Conservation (phyloP, 1,140 invertebrate species). For the Drosophila hydei region DNA sequence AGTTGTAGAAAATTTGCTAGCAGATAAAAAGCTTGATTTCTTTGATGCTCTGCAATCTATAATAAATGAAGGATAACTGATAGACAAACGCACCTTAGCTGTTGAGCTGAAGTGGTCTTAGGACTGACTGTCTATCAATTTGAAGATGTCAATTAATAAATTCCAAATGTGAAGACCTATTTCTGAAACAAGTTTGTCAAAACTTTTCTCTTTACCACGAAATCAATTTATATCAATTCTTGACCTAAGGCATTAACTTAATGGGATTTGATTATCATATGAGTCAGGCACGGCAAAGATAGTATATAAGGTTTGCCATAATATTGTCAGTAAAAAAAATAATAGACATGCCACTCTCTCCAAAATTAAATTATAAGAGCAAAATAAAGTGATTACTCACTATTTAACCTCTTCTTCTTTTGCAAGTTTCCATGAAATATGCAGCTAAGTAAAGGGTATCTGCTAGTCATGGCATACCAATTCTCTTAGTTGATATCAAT, state of each 20-base stretch:
- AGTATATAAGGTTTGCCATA: too few relatives aligned
- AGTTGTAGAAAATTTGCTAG: constrained; percentile 28
- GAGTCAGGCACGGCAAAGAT: too few relatives aligned
- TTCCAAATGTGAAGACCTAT: not conserved
- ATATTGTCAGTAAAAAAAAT: too few relatives aligned
- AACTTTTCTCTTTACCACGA: not conserved
- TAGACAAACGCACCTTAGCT: too few relatives aligned
- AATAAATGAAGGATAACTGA: too few relatives aligned
- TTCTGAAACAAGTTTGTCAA: not conserved
- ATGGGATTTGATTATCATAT: too few relatives aligned
- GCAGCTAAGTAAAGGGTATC: not conserved
- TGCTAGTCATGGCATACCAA: not conserved
- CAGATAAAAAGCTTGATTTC: constrained; percentile 1
- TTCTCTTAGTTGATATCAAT: not conserved
- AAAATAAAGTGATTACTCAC: too few relatives aligned
- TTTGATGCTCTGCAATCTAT: not conserved
- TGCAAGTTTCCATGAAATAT: too few relatives aligned
- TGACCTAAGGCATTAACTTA: not conserved
- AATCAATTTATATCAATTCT: not conserved
- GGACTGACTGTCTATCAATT: not conserved
- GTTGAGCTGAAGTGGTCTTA: not conserved
- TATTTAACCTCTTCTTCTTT: too few relatives aligned
- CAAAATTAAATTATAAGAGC: too few relatives aligned
- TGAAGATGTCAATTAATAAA: not conserved
- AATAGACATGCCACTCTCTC: too few relatives aligned